Percentiles rank a stretch among this genome's conserved stretches.
Conservation (phyloP, 2,888 invertebrate species). For the Thyatira batis region DNA sequence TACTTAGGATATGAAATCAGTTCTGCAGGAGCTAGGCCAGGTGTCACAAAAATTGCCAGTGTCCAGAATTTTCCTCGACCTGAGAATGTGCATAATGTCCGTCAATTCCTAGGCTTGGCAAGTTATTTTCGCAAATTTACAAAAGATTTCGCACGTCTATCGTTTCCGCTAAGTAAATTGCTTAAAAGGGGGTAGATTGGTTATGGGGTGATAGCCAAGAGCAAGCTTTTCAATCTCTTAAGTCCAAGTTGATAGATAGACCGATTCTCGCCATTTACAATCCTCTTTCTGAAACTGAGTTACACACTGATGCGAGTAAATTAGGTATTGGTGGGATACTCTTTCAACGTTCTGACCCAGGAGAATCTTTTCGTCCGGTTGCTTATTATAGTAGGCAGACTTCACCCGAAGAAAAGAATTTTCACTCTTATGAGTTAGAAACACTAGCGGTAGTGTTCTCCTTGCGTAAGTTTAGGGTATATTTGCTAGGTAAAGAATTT, state of each 20-base stretch:
- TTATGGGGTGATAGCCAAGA: constrained; percentile 8
- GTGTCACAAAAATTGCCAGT: constrained; percentile 29
- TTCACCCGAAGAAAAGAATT: constrained; percentile 20
- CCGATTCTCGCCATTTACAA: constrained; percentile 31
- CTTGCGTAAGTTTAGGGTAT: too few species aligned
- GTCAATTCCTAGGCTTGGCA: constrained; percentile 33
- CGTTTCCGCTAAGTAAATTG: constrained; percentile 18
- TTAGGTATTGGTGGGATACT: constrained; percentile 22
- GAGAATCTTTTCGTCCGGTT: constrained; percentile 11
- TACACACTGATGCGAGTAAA: constrained; percentile 26
- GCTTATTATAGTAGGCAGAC: constrained; percentile 24
- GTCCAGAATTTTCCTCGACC: constrained; percentile 35
- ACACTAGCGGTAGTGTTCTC: constrained; percentile 23
- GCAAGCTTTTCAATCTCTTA: constrained; percentile 6
- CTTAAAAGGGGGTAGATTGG: constrained; percentile 10
- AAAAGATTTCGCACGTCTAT: constrained; percentile 17
- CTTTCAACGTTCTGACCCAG: constrained; percentile 8
- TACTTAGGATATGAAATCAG: constrained; percentile 40
- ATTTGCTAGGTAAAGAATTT: too few species aligned
- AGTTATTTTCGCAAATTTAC: constrained; percentile 24
- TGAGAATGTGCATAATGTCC: constrained; percentile 23
- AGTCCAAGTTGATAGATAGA: constrained; percentile 7
- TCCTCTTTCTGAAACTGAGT: constrained; percentile 21
- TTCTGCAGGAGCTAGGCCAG: constrained; percentile 31
- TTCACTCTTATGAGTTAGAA: constrained; percentile 25